Conservation (phyloP, 1,140 invertebrate genomes). For the Danaus plexippus region DNA sequence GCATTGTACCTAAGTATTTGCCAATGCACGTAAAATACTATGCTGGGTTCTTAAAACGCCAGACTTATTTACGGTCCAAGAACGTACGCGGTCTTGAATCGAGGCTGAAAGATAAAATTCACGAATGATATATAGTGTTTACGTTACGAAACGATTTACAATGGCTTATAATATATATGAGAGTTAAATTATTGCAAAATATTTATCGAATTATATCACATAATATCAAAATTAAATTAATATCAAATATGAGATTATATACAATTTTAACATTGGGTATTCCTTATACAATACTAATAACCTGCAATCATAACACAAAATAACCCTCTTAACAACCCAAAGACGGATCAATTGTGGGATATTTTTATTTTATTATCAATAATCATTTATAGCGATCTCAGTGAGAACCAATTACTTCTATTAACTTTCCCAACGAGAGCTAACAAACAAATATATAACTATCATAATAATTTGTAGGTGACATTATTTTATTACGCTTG, state of each 20-base stretch:
- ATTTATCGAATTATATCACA: not conserved
- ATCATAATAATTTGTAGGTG: no score
- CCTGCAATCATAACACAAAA: no score
- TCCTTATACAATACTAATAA: no score
- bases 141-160: no score
- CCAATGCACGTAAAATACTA: conserved; percentile 68
- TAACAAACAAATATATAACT: no score
- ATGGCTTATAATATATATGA: not conserved
- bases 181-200: not conserved
- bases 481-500: no score
- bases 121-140: no score
- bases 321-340: no score
- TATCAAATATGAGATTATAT: no score
- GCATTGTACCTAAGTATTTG: conserved; percentile 69
- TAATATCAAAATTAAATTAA: not conserved
- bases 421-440: conserved; percentile 39
- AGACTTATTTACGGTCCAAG: conserved; percentile 61
- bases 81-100: conserved; percentile 17
- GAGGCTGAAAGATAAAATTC: not conserved
- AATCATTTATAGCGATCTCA: conserved; percentile 55
- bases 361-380: conserved; percentile 28
- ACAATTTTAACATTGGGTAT: no score
- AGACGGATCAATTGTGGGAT: no score
- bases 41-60: conserved; percentile 64
- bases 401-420: conserved; percentile 57